Percentiles rank a stretch among this genome's conserved stretches.
phyloP scores from a whole-genome alignment of 92 coral and sea anemone species.

The Hydrozoanthus gracilis region DNA sequence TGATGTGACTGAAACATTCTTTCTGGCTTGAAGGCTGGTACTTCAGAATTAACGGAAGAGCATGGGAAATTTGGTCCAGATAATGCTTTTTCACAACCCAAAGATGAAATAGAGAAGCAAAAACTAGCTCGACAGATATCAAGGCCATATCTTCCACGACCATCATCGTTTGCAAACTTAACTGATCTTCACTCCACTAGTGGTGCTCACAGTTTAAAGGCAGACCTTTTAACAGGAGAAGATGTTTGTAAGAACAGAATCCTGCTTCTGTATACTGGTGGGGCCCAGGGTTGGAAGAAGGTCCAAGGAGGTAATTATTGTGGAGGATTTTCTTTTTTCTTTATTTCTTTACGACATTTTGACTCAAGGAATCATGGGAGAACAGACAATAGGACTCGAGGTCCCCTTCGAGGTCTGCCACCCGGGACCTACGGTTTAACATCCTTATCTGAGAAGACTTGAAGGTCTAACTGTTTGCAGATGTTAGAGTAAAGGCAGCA shows the following conservation, averaged over 20 bases:
- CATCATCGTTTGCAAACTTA: neutral
- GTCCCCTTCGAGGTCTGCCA: no score
- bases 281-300: slow-evolving; percentile 88
- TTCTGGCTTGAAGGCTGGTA: slow-evolving; percentile 3
- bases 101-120: slow-evolving; percentile 9
- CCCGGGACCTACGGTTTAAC: no score
- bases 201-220: slow-evolving; percentile 17
- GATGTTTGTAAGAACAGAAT: slow-evolving; percentile 67
- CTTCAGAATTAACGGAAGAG: neutral
- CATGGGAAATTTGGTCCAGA: neutral
- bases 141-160: slow-evolving; percentile 25
- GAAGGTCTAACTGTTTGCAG: no score
- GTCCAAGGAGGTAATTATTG: slow-evolving; percentile 66
- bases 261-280: slow-evolving; percentile 80
- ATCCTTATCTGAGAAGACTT: no score
- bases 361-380: no score
- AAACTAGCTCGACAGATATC: slow-evolving; percentile 3
- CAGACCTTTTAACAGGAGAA: slow-evolving; percentile 68
- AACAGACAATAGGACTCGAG: no score
- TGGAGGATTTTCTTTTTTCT: neutral
- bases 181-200: slow-evolving; percentile 18
- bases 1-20: no score
- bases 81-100: neutral
- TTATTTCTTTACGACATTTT: neutral
- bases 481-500: no score